phyloP scores from a whole-genome alignment of 2,113 vertebrate genomes.

The Taurulus bubalis region DNA sequence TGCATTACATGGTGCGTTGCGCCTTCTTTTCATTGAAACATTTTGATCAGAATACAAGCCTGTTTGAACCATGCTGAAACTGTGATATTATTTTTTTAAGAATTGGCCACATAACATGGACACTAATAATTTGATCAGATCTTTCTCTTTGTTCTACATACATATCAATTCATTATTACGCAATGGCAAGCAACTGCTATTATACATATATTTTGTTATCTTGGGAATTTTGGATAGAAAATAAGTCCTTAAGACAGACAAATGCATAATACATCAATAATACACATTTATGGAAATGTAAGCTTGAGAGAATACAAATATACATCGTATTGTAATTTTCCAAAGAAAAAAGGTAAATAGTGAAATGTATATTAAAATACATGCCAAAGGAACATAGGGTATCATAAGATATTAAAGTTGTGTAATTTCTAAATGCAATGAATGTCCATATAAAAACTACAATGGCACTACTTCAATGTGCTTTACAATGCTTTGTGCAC shows the following conservation, averaged over 20 bases:
- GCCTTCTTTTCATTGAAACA: constrained; percentile 7
- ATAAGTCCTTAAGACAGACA: neutral
- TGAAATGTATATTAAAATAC: too few relatives aligned
- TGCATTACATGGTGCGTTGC: neutral
- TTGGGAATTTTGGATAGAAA: neutral
- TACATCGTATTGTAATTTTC: too few relatives aligned
- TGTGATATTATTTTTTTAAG: neutral
- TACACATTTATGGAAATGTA: too few relatives aligned
- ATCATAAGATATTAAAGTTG: too few relatives aligned
- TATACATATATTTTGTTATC: neutral
- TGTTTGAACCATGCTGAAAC: neutral
- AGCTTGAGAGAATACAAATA: too few relatives aligned
- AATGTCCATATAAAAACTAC: neutral
- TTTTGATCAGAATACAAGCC: neutral
- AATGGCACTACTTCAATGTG: neutral
- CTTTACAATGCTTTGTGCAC: neutral
- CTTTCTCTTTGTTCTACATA: neutral
- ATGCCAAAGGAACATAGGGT: too few relatives aligned
- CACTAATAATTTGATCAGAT: neutral
- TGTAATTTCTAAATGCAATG: too few relatives aligned
- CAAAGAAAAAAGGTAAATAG: too few relatives aligned
- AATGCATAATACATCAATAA: too few relatives aligned
- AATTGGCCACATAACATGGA: neutral
- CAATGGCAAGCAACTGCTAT: too few relatives aligned
- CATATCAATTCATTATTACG: neutral